Conservation (phyloP, 2,113 vertebrate genomes). For the Macroglossus sobrinus region DNA sequence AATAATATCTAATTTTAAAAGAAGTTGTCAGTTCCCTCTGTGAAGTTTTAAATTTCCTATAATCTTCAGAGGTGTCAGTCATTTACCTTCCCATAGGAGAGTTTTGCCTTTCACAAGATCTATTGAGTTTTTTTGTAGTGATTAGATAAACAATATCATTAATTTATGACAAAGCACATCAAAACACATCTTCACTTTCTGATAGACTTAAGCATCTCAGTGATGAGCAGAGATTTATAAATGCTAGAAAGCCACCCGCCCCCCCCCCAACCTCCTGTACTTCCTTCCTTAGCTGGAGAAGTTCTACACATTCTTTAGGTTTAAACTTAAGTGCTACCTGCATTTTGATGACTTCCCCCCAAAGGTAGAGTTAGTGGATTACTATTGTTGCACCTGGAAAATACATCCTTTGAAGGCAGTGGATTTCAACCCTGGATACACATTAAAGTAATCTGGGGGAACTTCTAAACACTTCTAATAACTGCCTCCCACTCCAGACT, state of each 20-base stretch:
- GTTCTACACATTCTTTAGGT: neutral
- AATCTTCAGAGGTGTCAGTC: neutral
- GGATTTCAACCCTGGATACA: neutral
- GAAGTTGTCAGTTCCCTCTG: neutral
- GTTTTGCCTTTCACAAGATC: slow-evolving; percentile 28
- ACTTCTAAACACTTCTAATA: neutral
- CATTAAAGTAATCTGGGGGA: neutral
- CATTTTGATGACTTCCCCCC: neutral
- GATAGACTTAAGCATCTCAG: slow-evolving; percentile 4
- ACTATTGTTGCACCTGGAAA: neutral
- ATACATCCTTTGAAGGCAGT: neutral
- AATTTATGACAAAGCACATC: slow-evolving; percentile 43
- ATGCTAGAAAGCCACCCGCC: too few species aligned
- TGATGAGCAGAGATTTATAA: slow-evolving; percentile 27
- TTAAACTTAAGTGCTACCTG: neutral
- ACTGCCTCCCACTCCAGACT: neutral
- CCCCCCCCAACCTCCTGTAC: neutral
- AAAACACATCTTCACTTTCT: slow-evolving; percentile 30
- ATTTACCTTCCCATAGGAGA: neutral
- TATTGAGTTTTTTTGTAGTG: slow-evolving; percentile 30
- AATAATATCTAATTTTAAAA: neutral
- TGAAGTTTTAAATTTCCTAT: slow-evolving; percentile 47
- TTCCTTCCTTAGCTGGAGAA: neutral
- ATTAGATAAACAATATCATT: slow-evolving; percentile 26
- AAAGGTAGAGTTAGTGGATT: neutral